Percentiles rank a stretch among this genome's conserved stretches.
Evolutionary conservation across 2,113 vertebrate species (phyloP).

Genomic region (Arizona elegans): DNA sequence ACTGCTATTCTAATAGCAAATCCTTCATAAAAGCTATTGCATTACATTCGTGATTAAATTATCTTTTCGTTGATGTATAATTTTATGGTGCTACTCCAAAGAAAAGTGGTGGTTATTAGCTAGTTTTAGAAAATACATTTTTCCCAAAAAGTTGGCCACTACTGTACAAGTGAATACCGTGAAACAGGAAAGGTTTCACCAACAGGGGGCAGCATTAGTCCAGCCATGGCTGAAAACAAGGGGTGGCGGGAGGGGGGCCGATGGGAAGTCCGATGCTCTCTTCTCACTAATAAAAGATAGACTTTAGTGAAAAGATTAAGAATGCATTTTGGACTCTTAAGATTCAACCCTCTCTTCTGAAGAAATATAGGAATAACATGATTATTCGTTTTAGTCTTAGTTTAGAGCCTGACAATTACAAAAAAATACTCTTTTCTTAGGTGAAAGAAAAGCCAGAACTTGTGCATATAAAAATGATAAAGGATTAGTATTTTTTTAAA

Average conservation of each 20-base stretch:
- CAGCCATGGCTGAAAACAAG: constrained; percentile 20
- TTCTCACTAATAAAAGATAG: background rate
- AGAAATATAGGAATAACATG: background rate
- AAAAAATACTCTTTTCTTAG: background rate
- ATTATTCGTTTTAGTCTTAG: background rate
- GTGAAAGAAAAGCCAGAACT: background rate
- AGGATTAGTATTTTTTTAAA: background rate
- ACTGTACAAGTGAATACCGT: background rate
- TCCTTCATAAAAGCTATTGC: too few relatives aligned
- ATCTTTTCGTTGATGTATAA: too few relatives aligned
- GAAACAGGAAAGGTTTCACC: constrained; percentile 34
- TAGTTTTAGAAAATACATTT: too few relatives aligned
- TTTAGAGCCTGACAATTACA: background rate
- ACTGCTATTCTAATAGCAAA: too few relatives aligned
- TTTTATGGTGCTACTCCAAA: too few relatives aligned
- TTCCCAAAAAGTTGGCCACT: too few relatives aligned
- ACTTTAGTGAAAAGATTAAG: background rate
- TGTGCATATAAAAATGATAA: background rate
- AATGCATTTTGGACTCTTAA: background rate
- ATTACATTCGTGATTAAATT: too few relatives aligned
- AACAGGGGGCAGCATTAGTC: constrained; percentile 72
- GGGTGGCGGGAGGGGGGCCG: fast-evolving
- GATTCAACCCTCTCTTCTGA: background rate
- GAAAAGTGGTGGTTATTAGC: too few relatives aligned
- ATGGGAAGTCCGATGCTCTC: background rate